Evolutionary conservation across 2,113 vertebrate species (phyloP).

Genomic region (Anhinga rufa): DNA sequence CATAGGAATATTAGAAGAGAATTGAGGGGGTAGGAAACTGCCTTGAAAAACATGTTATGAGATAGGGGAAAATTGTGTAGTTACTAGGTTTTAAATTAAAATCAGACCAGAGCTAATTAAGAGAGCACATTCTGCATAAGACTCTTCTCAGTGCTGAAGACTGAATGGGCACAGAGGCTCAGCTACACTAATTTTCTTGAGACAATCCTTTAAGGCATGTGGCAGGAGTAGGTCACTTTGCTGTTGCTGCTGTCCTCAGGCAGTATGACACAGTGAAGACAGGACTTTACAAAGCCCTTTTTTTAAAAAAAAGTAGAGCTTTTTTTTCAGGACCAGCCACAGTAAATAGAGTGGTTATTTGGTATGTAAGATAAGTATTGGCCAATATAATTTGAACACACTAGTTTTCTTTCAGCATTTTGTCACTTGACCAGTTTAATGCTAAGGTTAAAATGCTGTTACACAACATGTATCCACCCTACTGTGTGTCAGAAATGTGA

Average conservation of each 20-base stretch:
- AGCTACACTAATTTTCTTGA: slow-evolving; percentile 33
- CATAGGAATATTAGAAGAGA: not conserved
- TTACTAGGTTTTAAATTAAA: not conserved
- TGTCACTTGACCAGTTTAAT: slow-evolving; percentile 66
- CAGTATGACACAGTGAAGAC: slow-evolving; percentile 40
- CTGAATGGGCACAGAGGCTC: not conserved
- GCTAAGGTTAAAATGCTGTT: slow-evolving; percentile 34
- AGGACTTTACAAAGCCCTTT: slow-evolving; percentile 38
- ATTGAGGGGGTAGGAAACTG: not conserved
- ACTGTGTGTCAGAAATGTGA: slow-evolving; percentile 53
- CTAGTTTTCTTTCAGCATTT: slow-evolving; percentile 46
- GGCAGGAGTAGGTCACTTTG: slow-evolving; percentile 19
- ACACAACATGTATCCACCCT: slow-evolving; percentile 42
- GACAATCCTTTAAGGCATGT: slow-evolving; percentile 51
- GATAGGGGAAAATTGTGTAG: not conserved
- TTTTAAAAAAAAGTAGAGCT: not conserved
- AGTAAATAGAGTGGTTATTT: slow-evolving; percentile 54
- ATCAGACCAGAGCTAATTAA: not conserved
- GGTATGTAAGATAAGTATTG: slow-evolving; percentile 58
- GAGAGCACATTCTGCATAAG: not conserved
- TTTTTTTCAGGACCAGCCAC: not conserved
- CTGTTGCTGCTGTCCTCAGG: slow-evolving; percentile 39
- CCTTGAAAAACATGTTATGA: not conserved
- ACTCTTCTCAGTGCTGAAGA: not conserved
- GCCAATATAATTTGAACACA: slow-evolving; percentile 44